Evolutionary conservation across 2,113 vertebrate genomes (phyloP).

Genomic region (Otocyon megalotis): DNA sequence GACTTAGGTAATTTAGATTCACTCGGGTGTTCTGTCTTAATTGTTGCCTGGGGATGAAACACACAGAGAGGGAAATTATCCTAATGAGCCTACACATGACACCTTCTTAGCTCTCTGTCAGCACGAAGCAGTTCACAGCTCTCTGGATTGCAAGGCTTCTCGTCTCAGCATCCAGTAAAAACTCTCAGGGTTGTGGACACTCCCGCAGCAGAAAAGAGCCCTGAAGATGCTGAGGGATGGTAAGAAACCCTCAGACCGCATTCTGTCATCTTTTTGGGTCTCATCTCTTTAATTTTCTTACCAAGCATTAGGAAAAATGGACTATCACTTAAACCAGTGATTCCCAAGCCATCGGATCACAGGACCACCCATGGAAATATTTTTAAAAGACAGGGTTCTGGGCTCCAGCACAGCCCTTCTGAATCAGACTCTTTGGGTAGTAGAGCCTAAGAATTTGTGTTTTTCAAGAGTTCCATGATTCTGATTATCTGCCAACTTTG

Average conservation of each 20-base stretch:
- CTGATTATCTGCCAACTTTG: not conserved
- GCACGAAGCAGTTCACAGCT: not conserved
- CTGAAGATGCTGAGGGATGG: not conserved
- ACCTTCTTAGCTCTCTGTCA: not conserved
- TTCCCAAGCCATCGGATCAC: not conserved
- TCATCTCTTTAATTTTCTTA: not conserved
- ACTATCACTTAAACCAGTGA: not conserved
- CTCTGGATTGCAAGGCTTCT: not conserved
- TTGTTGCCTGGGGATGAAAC: not conserved
- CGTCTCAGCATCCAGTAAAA: not conserved
- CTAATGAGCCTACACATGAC: not conserved
- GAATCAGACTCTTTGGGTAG: not conserved
- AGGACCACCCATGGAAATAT: not conserved
- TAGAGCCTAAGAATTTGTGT: not conserved
- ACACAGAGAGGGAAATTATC: not conserved
- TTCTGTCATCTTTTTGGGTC: not conserved
- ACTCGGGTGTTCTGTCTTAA: not conserved
- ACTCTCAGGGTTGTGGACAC: not conserved
- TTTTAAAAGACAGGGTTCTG: not conserved
- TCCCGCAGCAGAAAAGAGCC: not conserved
- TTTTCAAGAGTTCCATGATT: slow-evolving; percentile 7
- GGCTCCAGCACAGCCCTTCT: not conserved
- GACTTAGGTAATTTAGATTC: not conserved
- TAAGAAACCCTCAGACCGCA: not conserved
- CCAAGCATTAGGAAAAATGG: not conserved